Base-by-base conservation (phyloP, 2,888 invertebrate genomes). In the Lysandra coridon region DNA sequence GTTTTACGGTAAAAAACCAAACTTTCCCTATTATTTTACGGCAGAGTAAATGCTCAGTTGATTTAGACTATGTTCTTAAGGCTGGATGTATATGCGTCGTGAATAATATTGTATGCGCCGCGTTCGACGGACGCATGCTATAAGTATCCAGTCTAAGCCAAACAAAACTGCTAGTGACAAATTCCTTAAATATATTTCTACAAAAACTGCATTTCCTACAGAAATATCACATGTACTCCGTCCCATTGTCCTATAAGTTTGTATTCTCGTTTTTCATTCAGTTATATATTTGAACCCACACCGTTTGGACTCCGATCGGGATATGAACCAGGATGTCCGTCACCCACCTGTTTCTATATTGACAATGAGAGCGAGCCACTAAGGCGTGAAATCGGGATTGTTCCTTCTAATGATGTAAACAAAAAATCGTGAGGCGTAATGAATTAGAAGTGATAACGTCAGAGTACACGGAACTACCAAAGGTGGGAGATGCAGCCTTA, bases 281-380 rank as follows among this genome's bases (percentile, higher is more conserved):
- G 6, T 78, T 80, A 78, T 80, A 78, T 77, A 78, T 79, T 79
- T 82, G 80, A 73, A 81, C 82, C 80, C 82, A 82, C 80, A 81
- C 80, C 78, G 77, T 80, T 79, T 84, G 83, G 85, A 83, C 83
- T 82, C 82, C 79, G 81, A 82, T 82, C 82, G 81, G 80, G 80
- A 81, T 86, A 83, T 88, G 87, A 88, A 91, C 90, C 92, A 92
- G 92, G 92, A 92, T 92, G 90, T 92, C 92, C 93, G 88, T 80
- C 79, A 75, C 73, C 73, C 79, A 78, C 78, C 80, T 78, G 80
- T 60, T 80, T 82, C 79, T 81, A 57, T 81, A 83, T 80, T 74
- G 79, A 84, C 82, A 84, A 84, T 83, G 82, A 87, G 88, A 87
- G 87, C 87, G 86, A 86, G 80, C 84, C 83, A 84, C 85, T 84